phyloP scores from a whole-genome alignment of 1,140 invertebrate genomes.

The Ruditapes philippinarum region DNA sequence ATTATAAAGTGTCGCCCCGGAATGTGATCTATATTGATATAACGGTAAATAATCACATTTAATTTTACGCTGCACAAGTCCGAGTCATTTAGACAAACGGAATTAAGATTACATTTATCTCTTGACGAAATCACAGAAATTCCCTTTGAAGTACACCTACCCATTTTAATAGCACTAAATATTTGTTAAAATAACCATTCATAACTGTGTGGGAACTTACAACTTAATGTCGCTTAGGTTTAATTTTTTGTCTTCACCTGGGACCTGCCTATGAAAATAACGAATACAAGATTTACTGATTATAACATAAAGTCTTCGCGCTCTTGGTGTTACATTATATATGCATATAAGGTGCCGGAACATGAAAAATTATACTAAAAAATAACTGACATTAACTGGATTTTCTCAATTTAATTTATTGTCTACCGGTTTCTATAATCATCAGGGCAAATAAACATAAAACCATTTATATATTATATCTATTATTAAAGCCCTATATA shows the following conservation, averaged over 20 bases:
- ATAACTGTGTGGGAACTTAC: neutral
- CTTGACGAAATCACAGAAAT: neutral
- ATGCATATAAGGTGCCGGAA: too few species aligned
- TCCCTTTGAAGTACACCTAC: conserved; percentile 26
- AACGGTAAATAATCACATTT: conserved; percentile 42
- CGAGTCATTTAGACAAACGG: conserved; percentile 32
- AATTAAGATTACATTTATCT: conserved; percentile 22
- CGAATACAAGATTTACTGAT: too few species aligned
- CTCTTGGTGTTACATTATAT: too few species aligned
- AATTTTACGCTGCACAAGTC: conserved; percentile 45
- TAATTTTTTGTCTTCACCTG: neutral
- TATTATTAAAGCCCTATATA: too few species aligned
- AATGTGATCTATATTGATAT: conserved; percentile 25
- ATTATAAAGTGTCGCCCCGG: neutral
- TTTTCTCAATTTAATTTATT: too few species aligned
- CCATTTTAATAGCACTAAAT: neutral
- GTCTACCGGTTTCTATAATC: too few species aligned
- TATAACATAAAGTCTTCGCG: too few species aligned
- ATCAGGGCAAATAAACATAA: too few species aligned
- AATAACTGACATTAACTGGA: too few species aligned
- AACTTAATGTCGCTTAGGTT: neutral
- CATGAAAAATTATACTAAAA: too few species aligned
- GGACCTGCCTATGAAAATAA: neutral
- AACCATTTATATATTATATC: too few species aligned
- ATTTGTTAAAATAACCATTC: conserved; percentile 14